Evolutionary conservation across 2,797 vertebrate genomes (phyloP), one percentile per base, ranked within the genome.

Genomic region (Alectoris magna): DNA sequence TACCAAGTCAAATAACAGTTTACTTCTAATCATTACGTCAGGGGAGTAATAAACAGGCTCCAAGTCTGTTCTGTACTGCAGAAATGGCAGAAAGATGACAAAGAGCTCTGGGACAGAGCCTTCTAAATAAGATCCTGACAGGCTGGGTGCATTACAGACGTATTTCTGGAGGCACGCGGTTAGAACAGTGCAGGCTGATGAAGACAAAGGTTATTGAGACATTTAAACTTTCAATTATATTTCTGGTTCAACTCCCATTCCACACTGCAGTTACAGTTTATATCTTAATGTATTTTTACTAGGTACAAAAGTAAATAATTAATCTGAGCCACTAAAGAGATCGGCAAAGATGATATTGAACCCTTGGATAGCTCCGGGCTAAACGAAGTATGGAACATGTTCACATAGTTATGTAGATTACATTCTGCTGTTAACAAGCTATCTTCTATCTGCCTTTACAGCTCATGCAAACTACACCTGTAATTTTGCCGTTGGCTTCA

Each of bases 401-500:
- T 81, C 73, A 29, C 39, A 14, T 0, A 38, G 60, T 18, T 49
- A 36, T 26, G 64, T 29, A 78, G 60, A 46, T 29, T 41, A 22
- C 29, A 53, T 19, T 29, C 60, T 69, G 64, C 59, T 60, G 22
- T 75, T 51, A 55, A 41, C 46, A 43, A 36, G 48, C 36, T 31
- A 51, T 23, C 63, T 71, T 22, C 2, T 14, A n/a, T 34, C 75
- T 14, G 41, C 64, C 39, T 43, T 31, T 19, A 53, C 0, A 26
- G 51, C 66, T 51, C 62, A 24, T 2, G 11, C 49, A 62, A 44
- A 85, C 43, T 16, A 51, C 90, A 99, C 99, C 99, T 91, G 99
- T 99, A 91, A 99, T 99, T 95, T 99, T 99, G 81, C 99, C 99
- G 2, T 99, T 99, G 96, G 99, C 99, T 96, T 99, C 99, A 1